Conservation (phyloP, 2,888 invertebrate species). For the Microplitis deprimator region DNA sequence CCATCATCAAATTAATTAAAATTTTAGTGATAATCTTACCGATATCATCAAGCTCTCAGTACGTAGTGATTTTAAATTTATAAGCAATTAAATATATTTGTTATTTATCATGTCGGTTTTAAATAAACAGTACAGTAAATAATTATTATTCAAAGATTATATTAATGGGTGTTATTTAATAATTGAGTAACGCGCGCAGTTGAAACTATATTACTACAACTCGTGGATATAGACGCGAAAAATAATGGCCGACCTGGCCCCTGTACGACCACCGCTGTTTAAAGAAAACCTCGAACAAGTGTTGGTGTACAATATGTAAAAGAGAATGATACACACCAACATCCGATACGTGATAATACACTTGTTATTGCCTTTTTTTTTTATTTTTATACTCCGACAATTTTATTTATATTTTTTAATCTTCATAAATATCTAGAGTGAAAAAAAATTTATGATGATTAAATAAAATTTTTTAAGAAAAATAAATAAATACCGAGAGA, state of each 20-base stretch:
- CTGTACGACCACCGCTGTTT: background rate
- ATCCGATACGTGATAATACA: background rate
- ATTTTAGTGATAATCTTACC: constrained; percentile 5
- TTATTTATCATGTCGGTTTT: background rate
- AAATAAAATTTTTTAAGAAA: background rate
- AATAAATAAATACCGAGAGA: background rate
- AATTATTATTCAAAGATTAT: background rate
- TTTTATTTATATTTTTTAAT: background rate
- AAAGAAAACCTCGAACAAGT: background rate
- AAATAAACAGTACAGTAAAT: background rate
- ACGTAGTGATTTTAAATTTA: background rate
- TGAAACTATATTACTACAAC: constrained; percentile 1
- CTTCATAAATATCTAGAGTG: background rate
- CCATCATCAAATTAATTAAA: background rate
- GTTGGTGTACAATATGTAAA: background rate
- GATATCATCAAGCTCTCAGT: background rate
- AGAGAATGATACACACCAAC: background rate
- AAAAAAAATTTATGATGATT: background rate
- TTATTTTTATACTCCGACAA: background rate
- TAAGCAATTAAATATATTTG: background rate
- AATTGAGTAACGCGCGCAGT: constrained; percentile 1
- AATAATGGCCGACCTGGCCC: constrained; percentile 61
- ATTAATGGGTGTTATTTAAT: background rate
- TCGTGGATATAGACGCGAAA: constrained; percentile 48
- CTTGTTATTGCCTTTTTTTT: background rate